Evolutionary conservation across 23 tunicate genomes (phyloP).

Genomic region (Oikopleura dioica): DNA sequence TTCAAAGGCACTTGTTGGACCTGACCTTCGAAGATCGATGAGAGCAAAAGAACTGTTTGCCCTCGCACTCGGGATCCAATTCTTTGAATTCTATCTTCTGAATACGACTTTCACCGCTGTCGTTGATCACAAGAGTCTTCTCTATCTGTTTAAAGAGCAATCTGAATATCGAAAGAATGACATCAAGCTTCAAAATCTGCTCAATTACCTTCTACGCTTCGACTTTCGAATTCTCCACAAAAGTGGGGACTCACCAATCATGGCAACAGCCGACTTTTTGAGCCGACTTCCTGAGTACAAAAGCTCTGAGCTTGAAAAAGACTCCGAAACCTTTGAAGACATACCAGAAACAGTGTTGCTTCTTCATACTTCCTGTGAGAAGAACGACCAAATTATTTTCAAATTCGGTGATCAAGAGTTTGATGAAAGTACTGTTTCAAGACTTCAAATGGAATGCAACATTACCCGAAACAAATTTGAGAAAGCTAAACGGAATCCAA

Average conservation of each 20-base stretch:
- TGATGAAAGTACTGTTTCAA: too few species aligned
- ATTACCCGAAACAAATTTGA: too few species aligned
- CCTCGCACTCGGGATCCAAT: neutral
- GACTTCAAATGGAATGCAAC: too few species aligned
- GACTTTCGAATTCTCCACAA: neutral
- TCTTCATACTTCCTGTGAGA: too few species aligned
- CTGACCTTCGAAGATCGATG: too few species aligned
- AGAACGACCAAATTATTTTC: too few species aligned
- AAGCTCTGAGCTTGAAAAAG: constrained; percentile 1
- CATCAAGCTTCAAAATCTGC: neutral
- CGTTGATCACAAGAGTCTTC: neutral
- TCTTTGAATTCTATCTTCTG: neutral
- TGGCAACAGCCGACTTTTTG: neutral
- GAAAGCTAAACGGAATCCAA: too few species aligned
- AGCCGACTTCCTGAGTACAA: neutral
- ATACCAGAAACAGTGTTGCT: too few species aligned
- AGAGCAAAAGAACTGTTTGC: constrained; percentile 4
- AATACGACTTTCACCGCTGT: neutral
- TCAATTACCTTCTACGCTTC: neutral
- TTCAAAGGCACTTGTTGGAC: too few species aligned
- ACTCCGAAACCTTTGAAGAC: too few species aligned
- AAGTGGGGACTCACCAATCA: neutral
- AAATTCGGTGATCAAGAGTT: too few species aligned
- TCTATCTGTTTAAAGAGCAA: neutral
- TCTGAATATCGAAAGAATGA: neutral